phyloP scores from a whole-genome alignment of 2,797 vertebrate species.

The Garrulus glandarius region DNA sequence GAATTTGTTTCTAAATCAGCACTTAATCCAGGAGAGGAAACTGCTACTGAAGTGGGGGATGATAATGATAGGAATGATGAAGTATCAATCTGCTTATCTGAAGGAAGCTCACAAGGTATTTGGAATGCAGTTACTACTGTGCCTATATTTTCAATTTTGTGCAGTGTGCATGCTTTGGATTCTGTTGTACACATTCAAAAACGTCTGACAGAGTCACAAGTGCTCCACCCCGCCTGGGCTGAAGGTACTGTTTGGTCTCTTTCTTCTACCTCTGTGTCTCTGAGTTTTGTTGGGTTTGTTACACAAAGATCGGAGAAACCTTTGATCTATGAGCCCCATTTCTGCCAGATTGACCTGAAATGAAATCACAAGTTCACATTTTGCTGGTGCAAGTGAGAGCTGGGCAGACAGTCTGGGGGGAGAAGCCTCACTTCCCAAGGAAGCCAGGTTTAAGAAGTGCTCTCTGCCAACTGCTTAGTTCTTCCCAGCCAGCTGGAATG shows the following conservation, averaged over 20 bases:
- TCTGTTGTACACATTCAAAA: constrained; percentile 20
- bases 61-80: constrained; percentile 88
- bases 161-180: constrained; percentile 57
- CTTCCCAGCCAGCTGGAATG: not conserved
- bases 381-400: not conserved
- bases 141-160: constrained; percentile 18
- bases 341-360: not conserved
- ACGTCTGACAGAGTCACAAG: not conserved
- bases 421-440: not conserved
- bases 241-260: not conserved
- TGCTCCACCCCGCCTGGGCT: not conserved
- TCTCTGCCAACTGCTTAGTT: not conserved
- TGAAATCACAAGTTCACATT: not conserved
- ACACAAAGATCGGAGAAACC: not conserved
- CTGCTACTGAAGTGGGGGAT: constrained; percentile 81
- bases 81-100: constrained; percentile 89
- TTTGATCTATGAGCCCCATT: not conserved
- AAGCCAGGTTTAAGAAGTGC: not conserved
- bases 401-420: not conserved
- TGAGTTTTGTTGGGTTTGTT: not conserved
- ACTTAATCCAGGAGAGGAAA: constrained; percentile 83
- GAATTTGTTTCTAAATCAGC: constrained; percentile 81
- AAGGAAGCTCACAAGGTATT: constrained; percentile 87
- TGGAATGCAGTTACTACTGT: constrained; percentile 34
- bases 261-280: not conserved